These are phyloP conservation scores for Gymnocephalus cernua DNA, from an alignment of 2,113 vertebrate species.

Conservation along the genomic window DNA sequence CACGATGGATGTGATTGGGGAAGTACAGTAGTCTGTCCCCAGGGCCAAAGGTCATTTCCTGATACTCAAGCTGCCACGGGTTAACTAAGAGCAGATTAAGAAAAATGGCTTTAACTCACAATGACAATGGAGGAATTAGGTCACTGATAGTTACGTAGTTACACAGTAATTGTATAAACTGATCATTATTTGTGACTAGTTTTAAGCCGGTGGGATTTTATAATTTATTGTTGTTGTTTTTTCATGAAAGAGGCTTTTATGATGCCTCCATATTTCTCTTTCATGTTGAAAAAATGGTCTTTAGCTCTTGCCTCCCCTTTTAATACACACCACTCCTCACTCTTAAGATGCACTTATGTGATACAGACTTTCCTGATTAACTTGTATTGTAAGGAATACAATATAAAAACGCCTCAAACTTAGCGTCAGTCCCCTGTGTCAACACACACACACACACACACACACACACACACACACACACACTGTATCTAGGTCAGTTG, in stretches of 20 bases:
- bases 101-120: slow-evolving; percentile 66
- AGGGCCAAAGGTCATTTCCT: slow-evolving; percentile 81
- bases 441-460: background rate
- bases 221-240: background rate
- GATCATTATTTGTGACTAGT: background rate
- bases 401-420: background rate
- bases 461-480: too few relatives aligned
- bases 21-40: slow-evolving; percentile 83
- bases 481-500: background rate
- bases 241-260: slow-evolving; percentile 1
- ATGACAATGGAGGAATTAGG: slow-evolving; percentile 59
- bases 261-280: background rate
- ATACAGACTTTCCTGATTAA: background rate
- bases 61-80: slow-evolving; percentile 71
- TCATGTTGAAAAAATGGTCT: slow-evolving; percentile 1
- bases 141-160: background rate
- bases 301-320: background rate
- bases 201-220: background rate
- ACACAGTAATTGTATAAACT: slow-evolving; percentile 10
- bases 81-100: slow-evolving; percentile 79
- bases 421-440: background rate
- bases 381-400: background rate
- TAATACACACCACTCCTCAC: background rate
- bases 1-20: slow-evolving; percentile 80
- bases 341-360: background rate